These are phyloP conservation scores for Laupala kohalensis DNA, from an alignment of 1,140 invertebrate species.

Conservation along the genomic window DNA sequence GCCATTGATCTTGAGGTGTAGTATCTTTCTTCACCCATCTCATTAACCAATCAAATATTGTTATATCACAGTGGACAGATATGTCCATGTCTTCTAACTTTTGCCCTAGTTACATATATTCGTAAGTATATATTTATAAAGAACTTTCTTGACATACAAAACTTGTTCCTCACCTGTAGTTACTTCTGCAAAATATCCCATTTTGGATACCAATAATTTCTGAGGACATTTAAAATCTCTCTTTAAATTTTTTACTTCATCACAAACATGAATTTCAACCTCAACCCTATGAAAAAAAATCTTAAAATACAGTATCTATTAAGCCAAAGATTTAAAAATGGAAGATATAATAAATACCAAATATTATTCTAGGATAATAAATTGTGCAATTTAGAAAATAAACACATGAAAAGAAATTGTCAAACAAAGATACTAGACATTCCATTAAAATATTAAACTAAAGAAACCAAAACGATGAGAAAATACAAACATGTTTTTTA, in stretches of 20 bases:
- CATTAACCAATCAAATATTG: conserved; percentile 93
- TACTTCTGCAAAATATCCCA: conserved; percentile 88
- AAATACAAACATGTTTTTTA: no score
- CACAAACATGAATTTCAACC: conserved; percentile 75
- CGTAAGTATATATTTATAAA: conserved; percentile 1
- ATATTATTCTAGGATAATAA: background rate
- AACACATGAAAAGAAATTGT: no score
- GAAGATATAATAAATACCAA: background rate
- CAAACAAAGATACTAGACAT: no score
- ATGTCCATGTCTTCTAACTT: conserved; percentile 89
- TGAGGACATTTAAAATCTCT: conserved; percentile 80
- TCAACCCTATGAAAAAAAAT: conserved; percentile 40
- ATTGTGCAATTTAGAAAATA: background rate
- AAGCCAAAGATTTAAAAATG: background rate
- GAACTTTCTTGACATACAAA: background rate
- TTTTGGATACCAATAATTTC: conserved; percentile 70
- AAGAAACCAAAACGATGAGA: no score
- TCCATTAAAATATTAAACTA: no score
- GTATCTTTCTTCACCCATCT: conserved; percentile 73
- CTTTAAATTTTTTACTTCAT: conserved; percentile 72
- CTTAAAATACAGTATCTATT: background rate
- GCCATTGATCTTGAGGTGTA: conserved; percentile 48
- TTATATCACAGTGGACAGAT: conserved; percentile 89
- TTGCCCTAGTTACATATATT: conserved; percentile 39
- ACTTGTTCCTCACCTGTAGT: conserved; percentile 39